These are phyloP conservation scores for Tetropium fuscum DNA, from an alignment of 2,888 invertebrate species.

Conservation along the genomic window DNA sequence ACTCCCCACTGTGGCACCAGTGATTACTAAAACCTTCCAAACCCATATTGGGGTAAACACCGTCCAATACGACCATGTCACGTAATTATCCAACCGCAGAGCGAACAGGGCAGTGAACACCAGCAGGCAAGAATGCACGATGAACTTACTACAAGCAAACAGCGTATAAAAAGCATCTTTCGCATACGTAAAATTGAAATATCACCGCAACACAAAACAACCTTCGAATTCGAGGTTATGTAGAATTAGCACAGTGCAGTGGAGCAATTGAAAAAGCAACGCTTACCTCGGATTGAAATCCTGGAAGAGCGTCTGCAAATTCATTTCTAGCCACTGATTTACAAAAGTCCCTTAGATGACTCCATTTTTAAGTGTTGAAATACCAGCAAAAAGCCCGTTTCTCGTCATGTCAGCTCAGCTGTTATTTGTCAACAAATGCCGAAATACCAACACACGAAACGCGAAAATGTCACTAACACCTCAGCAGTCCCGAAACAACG, in stretches of 20 bases:
- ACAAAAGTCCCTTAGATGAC: conserved; percentile 14
- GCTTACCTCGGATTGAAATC: conserved; percentile 93
- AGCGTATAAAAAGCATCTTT: background rate
- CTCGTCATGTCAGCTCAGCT: background rate
- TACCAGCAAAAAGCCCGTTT: background rate
- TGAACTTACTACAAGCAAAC: conserved; percentile 88
- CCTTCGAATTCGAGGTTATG: conserved; percentile 32
- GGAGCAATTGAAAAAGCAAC: background rate
- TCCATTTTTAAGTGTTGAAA: background rate
- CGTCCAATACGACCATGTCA: conserved; percentile 96
- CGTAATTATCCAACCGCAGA: conserved; percentile 87
- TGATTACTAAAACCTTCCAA: conserved; percentile 93
- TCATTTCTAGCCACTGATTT: conserved; percentile 71
- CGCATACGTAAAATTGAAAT: conserved; percentile 21
- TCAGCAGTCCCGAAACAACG: background rate
- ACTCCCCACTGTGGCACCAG: conserved; percentile 92
- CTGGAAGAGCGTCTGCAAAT: conserved; percentile 89
- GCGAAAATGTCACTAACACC: background rate
- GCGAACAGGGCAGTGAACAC: conserved; percentile 93
- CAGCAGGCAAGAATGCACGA: conserved; percentile 94
- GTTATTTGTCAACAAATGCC: background rate
- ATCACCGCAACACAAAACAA: conserved; percentile 18
- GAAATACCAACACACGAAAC: background rate
- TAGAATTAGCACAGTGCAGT: background rate
- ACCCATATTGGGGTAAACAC: conserved; percentile 98